Evolutionary conservation across 2,113 vertebrate species (phyloP), one percentile per base, ranked within the genome.

Genomic region (Tragelaphus strepsiceros): DNA sequence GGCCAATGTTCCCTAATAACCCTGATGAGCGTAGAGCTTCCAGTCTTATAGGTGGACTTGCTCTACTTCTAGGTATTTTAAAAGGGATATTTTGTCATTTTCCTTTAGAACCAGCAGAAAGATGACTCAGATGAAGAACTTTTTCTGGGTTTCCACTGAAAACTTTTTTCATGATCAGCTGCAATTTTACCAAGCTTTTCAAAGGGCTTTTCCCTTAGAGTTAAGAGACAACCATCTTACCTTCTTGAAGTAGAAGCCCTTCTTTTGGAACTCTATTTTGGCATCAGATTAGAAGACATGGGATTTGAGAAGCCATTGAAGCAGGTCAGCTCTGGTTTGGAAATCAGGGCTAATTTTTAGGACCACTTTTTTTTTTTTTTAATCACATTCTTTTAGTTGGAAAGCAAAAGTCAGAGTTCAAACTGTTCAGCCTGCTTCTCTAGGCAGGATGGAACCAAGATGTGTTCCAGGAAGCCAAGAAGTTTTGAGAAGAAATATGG

Each of bases 301-400:
- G 51, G 54, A 71, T 94, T 78, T 94, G 43, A 46, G 46, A 90
- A 96, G 86, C 80, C 86, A 82, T 28, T 82, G 64, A 58, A 93
- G 71, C 67, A 93, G 83, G 49, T 86, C 77, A 96, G 28, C 80
- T 97, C 94, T 93, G 92, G 94, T 93, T 83, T 93, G 53, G 71
- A 96, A 96, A 96, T 87, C 35, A 81, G 32, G n/a, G 91, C 53
- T 93, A 74, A 94, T 80, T 97, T 97, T 97, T 83, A 88, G 59
- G 84, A 80, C 16, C 10, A 53, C 8, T 51, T 46, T 51, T 32
- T 32, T 78, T 80, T 67, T 51, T 78, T 49, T 78, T 1, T 17
- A 46, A 46, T 28, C 74, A 85, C 5, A 10, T 89, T 89, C 61
- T 91, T 24, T 82, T 35, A 64, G 93, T 3, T 49, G 35, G 80